These are phyloP conservation scores for Folsomia manolachei DNA, from an alignment of 2,888 invertebrate species.

Conservation along the genomic window DNA sequence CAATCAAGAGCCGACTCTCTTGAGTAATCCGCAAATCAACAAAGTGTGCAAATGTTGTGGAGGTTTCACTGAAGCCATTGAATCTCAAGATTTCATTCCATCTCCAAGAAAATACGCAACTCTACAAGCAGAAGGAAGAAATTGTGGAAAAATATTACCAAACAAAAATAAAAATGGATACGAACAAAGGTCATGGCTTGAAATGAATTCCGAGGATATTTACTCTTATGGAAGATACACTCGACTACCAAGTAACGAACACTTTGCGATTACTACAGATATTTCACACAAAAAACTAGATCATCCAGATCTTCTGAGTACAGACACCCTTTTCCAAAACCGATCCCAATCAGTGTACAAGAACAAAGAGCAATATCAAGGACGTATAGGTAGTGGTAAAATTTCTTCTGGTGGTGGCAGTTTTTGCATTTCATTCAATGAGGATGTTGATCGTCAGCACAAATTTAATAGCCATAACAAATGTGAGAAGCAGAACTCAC, in stretches of 20 bases:
- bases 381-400: background rate
- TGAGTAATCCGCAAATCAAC: background rate
- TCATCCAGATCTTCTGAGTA: background rate
- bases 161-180: background rate
- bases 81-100: background rate
- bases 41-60: background rate
- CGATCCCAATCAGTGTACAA: background rate
- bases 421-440: no score
- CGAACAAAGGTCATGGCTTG: background rate
- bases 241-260: background rate
- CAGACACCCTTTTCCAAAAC: background rate
- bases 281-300: background rate
- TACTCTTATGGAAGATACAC: background rate
- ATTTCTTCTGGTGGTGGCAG: background rate
- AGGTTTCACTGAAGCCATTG: background rate
- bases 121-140: background rate
- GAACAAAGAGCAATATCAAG: background rate
- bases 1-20: background rate
- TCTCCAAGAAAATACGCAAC: background rate
- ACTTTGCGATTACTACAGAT: no score
- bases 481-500: background rate
- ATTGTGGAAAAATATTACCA: background rate
- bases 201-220: background rate
- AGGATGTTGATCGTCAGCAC: background rate
- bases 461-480: background rate